phyloP scores from a whole-genome alignment of 2,888 invertebrate genomes.

The Sinohyriopsis cumingii region DNA sequence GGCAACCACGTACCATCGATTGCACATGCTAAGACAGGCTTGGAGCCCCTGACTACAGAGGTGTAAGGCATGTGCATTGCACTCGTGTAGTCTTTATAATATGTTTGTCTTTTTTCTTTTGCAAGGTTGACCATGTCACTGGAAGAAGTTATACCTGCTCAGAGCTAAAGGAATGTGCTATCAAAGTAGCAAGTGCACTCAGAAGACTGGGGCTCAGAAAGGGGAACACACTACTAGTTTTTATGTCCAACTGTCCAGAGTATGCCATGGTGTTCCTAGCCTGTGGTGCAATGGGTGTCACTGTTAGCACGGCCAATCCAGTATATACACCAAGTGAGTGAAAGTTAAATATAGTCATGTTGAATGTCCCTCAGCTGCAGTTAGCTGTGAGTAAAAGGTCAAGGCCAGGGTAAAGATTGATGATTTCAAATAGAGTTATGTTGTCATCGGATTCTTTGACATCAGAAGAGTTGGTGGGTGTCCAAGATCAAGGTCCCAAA shows the following conservation, averaged over 20 bases:
- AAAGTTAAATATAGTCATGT: background rate
- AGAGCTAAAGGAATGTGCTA: conserved; percentile 46
- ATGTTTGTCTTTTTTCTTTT: background rate
- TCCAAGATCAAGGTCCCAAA: no score
- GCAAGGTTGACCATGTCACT: conserved; percentile 58
- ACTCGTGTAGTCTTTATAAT: background rate
- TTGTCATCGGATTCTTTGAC: background rate
- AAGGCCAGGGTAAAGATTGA: background rate
- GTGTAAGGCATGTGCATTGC: no score
- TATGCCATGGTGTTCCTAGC: conserved; percentile 56
- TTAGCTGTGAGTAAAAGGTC: background rate
- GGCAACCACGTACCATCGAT: no score
- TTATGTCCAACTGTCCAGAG: conserved; percentile 62
- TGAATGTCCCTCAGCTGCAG: background rate
- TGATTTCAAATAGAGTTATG: background rate
- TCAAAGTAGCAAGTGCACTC: conserved; percentile 55
- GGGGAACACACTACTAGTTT: conserved; percentile 60
- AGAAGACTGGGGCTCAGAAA: conserved; percentile 56
- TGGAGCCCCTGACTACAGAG: no score
- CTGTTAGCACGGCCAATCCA: conserved; percentile 57
- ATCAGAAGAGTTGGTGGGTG: no score
- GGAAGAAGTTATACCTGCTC: conserved; percentile 50
- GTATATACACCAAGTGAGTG: conserved; percentile 51
- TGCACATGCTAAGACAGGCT: no score
- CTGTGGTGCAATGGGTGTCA: conserved; percentile 44